phyloP scores from a whole-genome alignment of 2,888 invertebrate genomes.

The Agrilus biguttatus region DNA sequence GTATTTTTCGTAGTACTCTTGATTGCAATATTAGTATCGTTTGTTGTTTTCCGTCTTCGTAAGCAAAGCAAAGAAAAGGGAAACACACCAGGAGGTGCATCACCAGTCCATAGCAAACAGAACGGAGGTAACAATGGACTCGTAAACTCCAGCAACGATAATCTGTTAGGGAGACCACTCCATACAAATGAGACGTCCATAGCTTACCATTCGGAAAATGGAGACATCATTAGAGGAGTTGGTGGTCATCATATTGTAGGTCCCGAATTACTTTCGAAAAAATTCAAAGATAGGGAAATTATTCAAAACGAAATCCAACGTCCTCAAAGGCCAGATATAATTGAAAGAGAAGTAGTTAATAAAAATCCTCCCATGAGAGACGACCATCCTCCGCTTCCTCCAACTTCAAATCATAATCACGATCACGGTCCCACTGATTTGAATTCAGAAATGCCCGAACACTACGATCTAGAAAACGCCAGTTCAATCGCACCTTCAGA shows the following conservation, averaged over 20 bases:
- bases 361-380: constrained; percentile 69
- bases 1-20: constrained; percentile 85
- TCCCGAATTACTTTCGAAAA: constrained; percentile 76
- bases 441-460: constrained; percentile 71
- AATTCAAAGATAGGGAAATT: constrained; percentile 77
- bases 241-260: constrained; percentile 66
- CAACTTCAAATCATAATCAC: constrained; percentile 54
- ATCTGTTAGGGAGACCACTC: constrained; percentile 50
- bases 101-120: constrained; percentile 65
- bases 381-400: constrained; percentile 69
- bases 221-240: constrained; percentile 60
- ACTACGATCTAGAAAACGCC: constrained; percentile 93
- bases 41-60: constrained; percentile 80
- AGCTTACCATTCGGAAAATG: constrained; percentile 57
- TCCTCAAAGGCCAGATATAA: constrained; percentile 84
- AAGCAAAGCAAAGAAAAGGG: constrained; percentile 78
- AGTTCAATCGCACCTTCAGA: constrained; percentile 96
- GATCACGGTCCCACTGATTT: constrained; percentile 65
- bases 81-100: constrained; percentile 48
- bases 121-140: constrained; percentile 56
- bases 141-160: constrained; percentile 52
- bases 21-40: constrained; percentile 79
- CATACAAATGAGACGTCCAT: constrained; percentile 56
- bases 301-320: constrained; percentile 54
- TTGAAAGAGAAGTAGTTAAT: constrained; percentile 75